Evolutionary conservation across 2,797 vertebrate species (phyloP), one percentile per base, ranked within the genome.

Genomic region (Sebastolobus alascanus): DNA sequence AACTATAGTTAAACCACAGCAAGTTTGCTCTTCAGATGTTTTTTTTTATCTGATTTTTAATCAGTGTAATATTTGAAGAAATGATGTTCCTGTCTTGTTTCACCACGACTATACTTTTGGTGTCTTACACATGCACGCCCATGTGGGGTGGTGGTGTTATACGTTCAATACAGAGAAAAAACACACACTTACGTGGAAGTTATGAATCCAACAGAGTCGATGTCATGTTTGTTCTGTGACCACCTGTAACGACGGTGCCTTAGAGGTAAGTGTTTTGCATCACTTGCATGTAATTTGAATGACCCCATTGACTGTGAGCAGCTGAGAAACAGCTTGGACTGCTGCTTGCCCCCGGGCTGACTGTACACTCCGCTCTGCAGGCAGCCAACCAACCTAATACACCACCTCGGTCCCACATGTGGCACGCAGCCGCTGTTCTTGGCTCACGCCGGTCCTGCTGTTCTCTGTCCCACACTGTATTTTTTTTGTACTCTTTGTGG

Each of bases 361-460:
- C 85, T 87, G 85, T 68, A 72, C 73, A 68, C 61, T 79, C 61
- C 18, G 37, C 67, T 83, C 60, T 77, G 77, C 82, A 85, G 80
- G 87, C 84, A 76, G 60, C 65, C 58, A 65, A 67, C 46, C 31
- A 35, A 27, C 81, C 56, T 18, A 31, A 71, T 40, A 65, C 82
- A 71, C 59, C 72, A 71, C 79, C 70, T 68, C 46, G 69, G 72
- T 70, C 61, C 84, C 77, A 91, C 92, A 95, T 94, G 88, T 94
- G 92, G 93, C 87, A 72, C 6, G 69, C 93, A 94, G 90, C 76
- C 88, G 79, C 74, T 76, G 75, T 4, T 82, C 75, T 90, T 92
- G 90, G 90, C 87, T 85, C 80, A 33, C 61, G 4, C 18, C 65
- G 50, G 56, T 35, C 70, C 69, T 75, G 85, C 87, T 90, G 82